phyloP scores from a whole-genome alignment of 1,140 invertebrate species.

The Heliconius hermathena region DNA sequence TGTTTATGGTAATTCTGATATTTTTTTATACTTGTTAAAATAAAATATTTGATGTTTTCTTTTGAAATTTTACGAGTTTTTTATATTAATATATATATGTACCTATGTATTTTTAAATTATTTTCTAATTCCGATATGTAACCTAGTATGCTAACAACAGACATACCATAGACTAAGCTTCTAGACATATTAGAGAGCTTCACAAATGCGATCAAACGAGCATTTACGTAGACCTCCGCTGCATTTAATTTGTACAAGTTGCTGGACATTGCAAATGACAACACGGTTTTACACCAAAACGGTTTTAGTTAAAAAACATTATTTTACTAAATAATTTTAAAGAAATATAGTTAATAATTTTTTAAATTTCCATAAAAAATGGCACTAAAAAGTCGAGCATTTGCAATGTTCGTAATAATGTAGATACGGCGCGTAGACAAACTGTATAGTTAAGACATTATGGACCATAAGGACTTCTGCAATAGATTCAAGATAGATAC shows the following conservation, averaged over 20 bases:
- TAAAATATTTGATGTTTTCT: conserved; percentile 3
- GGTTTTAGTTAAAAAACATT: not conserved
- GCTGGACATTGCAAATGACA: conserved; percentile 1
- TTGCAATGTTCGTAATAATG: conserved; percentile 41
- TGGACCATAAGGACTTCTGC: conserved; percentile 38
- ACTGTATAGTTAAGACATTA: conserved; percentile 62
- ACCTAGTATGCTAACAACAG: conserved; percentile 44
- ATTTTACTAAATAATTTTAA: conserved; percentile 15
- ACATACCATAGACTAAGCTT: conserved; percentile 69
- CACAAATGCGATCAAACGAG: conserved; percentile 45
- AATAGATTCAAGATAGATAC: conserved; percentile 21
- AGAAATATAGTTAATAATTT: not conserved
- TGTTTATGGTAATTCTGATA: conserved; percentile 19
- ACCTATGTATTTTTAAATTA: not conserved
- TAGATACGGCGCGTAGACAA: conserved; percentile 72
- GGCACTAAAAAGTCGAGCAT: conserved; percentile 4
- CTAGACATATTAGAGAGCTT: conserved; percentile 72
- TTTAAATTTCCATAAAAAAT: conserved; percentile 6
- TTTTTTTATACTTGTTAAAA: not conserved
- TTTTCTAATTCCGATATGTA: conserved; percentile 11
- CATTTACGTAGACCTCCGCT: conserved; percentile 54
- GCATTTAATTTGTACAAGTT: conserved; percentile 63
- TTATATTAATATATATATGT: not conserved
- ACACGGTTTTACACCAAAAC: too few relatives aligned
- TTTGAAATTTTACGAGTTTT: conserved; percentile 10